These are phyloP conservation scores for Cetoscarus ocellatus DNA, from an alignment of 2,797 vertebrate genomes.

Conservation along the genomic window DNA sequence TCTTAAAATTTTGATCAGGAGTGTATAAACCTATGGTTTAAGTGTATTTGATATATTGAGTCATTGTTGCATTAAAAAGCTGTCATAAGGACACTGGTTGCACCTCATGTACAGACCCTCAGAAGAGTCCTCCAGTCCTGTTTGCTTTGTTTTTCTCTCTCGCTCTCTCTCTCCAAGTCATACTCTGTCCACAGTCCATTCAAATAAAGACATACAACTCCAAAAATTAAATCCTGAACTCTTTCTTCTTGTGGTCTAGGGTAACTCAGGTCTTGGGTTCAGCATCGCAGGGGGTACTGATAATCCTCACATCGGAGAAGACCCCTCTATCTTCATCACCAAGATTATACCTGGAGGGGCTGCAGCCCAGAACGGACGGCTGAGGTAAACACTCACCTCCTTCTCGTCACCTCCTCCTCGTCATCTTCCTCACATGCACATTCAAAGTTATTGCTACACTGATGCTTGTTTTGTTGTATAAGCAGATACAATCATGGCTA, in stretches of 20 bases:
- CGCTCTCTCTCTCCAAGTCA: background rate
- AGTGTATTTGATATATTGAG: too few relatives aligned
- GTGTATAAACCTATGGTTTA: too few relatives aligned
- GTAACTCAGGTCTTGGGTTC: slow-evolving; percentile 97
- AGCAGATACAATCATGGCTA: too few relatives aligned
- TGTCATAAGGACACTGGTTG: too few relatives aligned
- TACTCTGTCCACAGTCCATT: background rate
- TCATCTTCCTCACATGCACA: background rate
- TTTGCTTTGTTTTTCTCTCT: too few relatives aligned
- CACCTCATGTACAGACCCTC: too few relatives aligned
- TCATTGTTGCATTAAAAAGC: too few relatives aligned
- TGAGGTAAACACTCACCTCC: slow-evolving; percentile 85
- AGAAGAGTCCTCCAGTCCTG: too few relatives aligned
- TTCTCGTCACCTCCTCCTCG: too few relatives aligned
- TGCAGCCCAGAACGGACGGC: slow-evolving; percentile 94
- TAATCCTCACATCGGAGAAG: slow-evolving; percentile 98
- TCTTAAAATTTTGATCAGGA: too few relatives aligned
- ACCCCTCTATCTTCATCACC: slow-evolving; percentile 98
- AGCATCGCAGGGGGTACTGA: slow-evolving; percentile 98
- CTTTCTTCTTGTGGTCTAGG: slow-evolving; percentile 76
- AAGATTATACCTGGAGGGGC: slow-evolving; percentile 97
- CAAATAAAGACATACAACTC: background rate
- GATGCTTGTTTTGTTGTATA: too few relatives aligned
- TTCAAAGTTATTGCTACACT: too few relatives aligned
- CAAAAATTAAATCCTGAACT: background rate